Conservation (phyloP, 2,113 vertebrate genomes). For the Petrocephalus microphthalmus region DNA sequence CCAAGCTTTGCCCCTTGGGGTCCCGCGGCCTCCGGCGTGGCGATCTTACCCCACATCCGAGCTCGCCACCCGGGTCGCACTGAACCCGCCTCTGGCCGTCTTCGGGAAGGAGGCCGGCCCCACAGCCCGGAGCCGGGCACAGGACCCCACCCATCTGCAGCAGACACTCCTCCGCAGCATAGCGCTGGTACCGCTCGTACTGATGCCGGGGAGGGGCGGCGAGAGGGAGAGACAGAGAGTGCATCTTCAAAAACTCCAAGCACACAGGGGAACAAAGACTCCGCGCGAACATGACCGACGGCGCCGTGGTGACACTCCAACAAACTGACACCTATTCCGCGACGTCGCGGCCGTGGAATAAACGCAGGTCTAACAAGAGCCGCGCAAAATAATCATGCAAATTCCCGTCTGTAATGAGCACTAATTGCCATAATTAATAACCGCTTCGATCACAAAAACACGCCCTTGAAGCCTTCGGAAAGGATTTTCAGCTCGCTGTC, state of each 20-base stretch:
- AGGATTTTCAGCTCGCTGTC: neutral
- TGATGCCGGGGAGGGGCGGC: conserved; percentile 33
- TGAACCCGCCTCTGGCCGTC: conserved; percentile 57
- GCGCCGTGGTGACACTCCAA: neutral
- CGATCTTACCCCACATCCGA: conserved; percentile 79
- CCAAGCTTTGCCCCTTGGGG: neutral
- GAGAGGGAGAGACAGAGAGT: neutral
- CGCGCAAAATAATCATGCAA: conserved; percentile 11
- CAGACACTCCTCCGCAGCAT: conserved; percentile 77
- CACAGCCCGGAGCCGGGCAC: conserved; percentile 77
- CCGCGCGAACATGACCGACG: neutral
- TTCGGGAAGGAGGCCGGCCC: conserved; percentile 74
- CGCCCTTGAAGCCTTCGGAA: neutral
- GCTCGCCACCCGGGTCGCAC: conserved; percentile 55
- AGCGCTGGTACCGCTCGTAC: conserved; percentile 82
- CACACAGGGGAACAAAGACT: neutral
- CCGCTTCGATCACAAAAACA: conserved; percentile 8
- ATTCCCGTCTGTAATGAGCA: conserved; percentile 8
- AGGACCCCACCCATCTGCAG: conserved; percentile 76
- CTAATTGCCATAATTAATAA: conserved; percentile 29
- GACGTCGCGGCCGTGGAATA: neutral
- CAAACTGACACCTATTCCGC: neutral
- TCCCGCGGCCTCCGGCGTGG: neutral
- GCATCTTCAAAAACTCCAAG: neutral
- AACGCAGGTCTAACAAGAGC: neutral